A percentile compares a stretch with the other conserved stretches of the same genome.
phyloP scores from a whole-genome alignment of 2,797 vertebrate genomes.

The Pseudomugil tenellus region DNA sequence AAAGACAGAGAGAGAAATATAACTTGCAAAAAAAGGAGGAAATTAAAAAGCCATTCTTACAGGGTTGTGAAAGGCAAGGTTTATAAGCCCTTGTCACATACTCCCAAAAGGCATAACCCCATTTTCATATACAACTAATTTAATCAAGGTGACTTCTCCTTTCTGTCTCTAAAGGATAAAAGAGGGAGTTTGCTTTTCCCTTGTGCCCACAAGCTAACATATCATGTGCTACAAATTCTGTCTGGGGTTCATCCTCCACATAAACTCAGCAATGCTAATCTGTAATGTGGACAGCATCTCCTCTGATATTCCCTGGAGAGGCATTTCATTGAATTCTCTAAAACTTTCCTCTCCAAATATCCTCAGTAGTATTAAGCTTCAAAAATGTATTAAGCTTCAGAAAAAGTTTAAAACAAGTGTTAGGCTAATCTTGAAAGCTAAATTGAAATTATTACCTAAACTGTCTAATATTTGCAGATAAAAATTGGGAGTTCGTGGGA shows the following conservation, averaged over 20 bases:
- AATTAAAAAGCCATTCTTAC: slow-evolving; percentile 73
- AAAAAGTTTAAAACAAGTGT: too few relatives aligned
- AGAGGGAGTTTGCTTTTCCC: slow-evolving; percentile 67
- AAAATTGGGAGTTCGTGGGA: not conserved
- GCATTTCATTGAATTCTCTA: slow-evolving; percentile 59
- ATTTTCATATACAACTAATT: slow-evolving; percentile 82
- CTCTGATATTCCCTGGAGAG: slow-evolving; percentile 41
- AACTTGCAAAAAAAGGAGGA: slow-evolving; percentile 60
- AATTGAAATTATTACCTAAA: not conserved
- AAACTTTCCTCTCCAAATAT: slow-evolving; percentile 45
- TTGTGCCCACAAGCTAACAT: slow-evolving; percentile 71
- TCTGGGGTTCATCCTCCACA: slow-evolving; percentile 59
- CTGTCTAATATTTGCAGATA: not conserved
- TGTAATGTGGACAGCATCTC: slow-evolving; percentile 53
- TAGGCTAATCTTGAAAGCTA: not conserved
- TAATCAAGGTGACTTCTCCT: slow-evolving; percentile 83
- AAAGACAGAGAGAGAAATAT: slow-evolving; percentile 62
- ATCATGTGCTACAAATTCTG: slow-evolving; percentile 69
- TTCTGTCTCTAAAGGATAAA: slow-evolving; percentile 65
- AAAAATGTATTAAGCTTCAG: too few relatives aligned
- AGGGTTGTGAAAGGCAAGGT: slow-evolving; percentile 63
- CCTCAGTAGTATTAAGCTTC: slow-evolving; percentile 19
- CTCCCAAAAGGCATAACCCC: slow-evolving; percentile 79
- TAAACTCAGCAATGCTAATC: slow-evolving; percentile 51
- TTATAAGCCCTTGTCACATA: slow-evolving; percentile 74